phyloP scores from a whole-genome alignment of 1,140 invertebrate species.

The Trachymyrmex cornetzi region DNA sequence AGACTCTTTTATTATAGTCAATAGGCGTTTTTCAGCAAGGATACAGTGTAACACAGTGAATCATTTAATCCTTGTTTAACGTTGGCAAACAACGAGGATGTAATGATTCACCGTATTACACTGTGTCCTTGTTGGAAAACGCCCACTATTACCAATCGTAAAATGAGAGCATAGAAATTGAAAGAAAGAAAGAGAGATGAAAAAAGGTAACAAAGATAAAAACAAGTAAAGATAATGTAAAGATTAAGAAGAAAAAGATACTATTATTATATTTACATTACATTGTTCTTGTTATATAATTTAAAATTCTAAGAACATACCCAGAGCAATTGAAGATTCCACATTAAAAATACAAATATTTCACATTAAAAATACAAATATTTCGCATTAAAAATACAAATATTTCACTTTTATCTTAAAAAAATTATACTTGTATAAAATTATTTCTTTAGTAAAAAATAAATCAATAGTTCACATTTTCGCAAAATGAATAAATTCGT shows the following conservation, averaged over 20 bases:
- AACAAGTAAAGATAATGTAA: not conserved
- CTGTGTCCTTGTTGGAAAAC: no score
- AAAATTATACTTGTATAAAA: not conserved
- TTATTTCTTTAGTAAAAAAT: not conserved
- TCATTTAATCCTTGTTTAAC: no score
- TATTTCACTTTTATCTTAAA: not conserved
- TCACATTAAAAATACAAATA: no score
- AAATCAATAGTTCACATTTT: slow-evolving; percentile 5
- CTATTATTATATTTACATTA: not conserved
- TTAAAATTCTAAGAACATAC: not conserved
- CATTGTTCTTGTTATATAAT: not conserved
- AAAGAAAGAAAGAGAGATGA: not conserved
- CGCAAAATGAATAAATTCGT: not conserved
- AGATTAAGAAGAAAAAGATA: not conserved
- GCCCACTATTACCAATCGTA: not conserved
- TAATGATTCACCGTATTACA: no score
- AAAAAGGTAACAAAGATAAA: not conserved
- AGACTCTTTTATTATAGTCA: not conserved
- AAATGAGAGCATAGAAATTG: slow-evolving; percentile 6
- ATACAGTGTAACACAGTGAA: no score
- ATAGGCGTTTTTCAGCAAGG: no score
- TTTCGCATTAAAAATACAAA: no score
- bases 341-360: not conserved
- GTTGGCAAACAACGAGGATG: no score
- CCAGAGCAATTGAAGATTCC: not conserved